These are phyloP conservation scores for Eupithecia subumbrata DNA, from an alignment of 2,888 invertebrate species.

Conservation along the genomic window DNA sequence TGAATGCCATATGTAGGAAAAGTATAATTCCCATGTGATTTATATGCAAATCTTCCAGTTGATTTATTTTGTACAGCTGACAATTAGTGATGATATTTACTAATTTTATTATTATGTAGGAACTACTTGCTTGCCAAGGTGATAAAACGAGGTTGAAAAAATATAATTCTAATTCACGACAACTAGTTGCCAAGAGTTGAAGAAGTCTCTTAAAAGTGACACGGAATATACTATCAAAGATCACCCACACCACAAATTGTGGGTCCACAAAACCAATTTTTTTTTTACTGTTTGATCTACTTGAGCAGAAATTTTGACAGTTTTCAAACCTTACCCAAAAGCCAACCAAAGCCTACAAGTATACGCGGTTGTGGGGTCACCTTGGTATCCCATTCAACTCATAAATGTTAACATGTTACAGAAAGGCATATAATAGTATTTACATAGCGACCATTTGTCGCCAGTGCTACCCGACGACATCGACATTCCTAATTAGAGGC, in stretches of 20 bases:
- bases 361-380: neutral
- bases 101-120: neutral
- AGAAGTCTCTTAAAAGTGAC: neutral
- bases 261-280: no score
- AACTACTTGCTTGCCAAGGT: neutral
- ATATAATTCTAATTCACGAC: neutral
- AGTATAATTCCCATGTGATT: neutral
- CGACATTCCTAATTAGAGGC: conserved; percentile 66
- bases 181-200: neutral
- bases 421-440: neutral
- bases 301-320: neutral
- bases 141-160: neutral
- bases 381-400: conserved; percentile 4
- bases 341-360: neutral
- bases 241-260: no score
- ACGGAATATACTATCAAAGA: no score
- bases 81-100: conserved; percentile 1
- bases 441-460: conserved; percentile 14
- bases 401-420: neutral
- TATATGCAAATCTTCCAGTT: neutral
- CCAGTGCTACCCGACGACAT: conserved; percentile 51
- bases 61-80: conserved; percentile 7
- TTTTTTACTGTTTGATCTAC: no score
- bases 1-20: conserved; percentile 24
- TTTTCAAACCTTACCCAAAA: neutral